Evolutionary conservation across 2,113 vertebrate genomes (phyloP).

Genomic region (Pandion haliaetus): DNA sequence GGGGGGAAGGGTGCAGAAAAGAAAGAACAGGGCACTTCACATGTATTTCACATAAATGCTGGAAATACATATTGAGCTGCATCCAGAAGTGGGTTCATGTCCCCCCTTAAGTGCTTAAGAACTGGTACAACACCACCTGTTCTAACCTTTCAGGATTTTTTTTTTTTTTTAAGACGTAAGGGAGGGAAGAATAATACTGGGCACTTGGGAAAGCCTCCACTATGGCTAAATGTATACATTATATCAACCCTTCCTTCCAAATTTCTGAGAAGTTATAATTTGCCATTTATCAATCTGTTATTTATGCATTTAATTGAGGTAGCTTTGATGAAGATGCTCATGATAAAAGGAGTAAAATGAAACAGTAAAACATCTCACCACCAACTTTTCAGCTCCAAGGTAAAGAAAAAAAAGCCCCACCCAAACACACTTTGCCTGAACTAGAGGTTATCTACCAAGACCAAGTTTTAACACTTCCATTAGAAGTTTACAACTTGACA

Average conservation of each 20-base stretch:
- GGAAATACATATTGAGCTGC: neutral
- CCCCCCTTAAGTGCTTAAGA: neutral
- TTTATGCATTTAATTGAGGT: neutral
- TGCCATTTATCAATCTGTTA: neutral
- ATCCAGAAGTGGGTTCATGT: neutral
- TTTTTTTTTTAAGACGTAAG: neutral
- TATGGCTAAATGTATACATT: neutral
- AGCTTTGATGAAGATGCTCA: neutral
- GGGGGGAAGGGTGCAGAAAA: neutral
- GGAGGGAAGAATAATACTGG: neutral
- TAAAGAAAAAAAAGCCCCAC: neutral
- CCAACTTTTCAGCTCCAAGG: neutral
- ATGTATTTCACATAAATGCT: neutral
- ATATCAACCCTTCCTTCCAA: neutral
- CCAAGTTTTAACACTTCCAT: neutral
- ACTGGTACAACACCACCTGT: neutral
- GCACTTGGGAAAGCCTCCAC: neutral
- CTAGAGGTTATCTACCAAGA: neutral
- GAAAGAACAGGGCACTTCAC: neutral
- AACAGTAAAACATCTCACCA: neutral
- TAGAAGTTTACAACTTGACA: neutral
- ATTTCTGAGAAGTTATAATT: neutral
- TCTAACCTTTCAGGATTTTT: neutral
- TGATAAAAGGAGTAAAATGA: neutral
- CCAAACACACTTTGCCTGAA: neutral